Evolutionary conservation across 37 sponge, comb jelly and placozoan species (phyloP).

Genomic region (Theonella swinhoei): DNA sequence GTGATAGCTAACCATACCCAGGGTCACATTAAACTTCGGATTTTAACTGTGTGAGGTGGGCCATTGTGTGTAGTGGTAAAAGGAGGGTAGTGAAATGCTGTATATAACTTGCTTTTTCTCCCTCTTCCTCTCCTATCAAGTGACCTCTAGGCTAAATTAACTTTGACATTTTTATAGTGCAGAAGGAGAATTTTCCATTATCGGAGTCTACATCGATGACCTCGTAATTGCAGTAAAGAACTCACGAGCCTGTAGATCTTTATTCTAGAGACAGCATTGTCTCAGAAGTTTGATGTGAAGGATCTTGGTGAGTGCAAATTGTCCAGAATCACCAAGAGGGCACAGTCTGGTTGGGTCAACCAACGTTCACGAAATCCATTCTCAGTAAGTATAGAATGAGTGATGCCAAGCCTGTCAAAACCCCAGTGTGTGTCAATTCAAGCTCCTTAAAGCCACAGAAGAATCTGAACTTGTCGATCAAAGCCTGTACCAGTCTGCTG

Average conservation of each 20-base stretch:
- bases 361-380: constrained; percentile 40
- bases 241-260: too few relatives aligned
- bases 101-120: too few relatives aligned
- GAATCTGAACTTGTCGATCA: constrained; percentile 19
- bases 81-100: too few relatives aligned
- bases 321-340: constrained; percentile 29
- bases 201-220: constrained; percentile 68
- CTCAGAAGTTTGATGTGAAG: constrained; percentile 31
- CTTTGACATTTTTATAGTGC: constrained; percentile 28
- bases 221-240: constrained; percentile 30
- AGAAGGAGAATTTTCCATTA: constrained; percentile 11
- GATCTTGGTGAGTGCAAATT: constrained; percentile 47
- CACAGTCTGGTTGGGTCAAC: constrained; percentile 67
- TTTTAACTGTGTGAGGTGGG: too few relatives aligned
- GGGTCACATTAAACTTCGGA: too few relatives aligned
- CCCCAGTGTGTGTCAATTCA: neutral
- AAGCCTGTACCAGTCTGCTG: constrained; percentile 14
- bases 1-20: too few relatives aligned
- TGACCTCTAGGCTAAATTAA: too few relatives aligned
- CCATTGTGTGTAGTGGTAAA: too few relatives aligned
- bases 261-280: too few relatives aligned
- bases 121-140: too few relatives aligned
- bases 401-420: constrained; percentile 16
- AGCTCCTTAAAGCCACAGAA: constrained; percentile 16
- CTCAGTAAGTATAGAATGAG: constrained; percentile 58